These are phyloP conservation scores for Campylomormyrus numenius DNA, from an alignment of 2,113 vertebrate species.

Conservation along the genomic window DNA sequence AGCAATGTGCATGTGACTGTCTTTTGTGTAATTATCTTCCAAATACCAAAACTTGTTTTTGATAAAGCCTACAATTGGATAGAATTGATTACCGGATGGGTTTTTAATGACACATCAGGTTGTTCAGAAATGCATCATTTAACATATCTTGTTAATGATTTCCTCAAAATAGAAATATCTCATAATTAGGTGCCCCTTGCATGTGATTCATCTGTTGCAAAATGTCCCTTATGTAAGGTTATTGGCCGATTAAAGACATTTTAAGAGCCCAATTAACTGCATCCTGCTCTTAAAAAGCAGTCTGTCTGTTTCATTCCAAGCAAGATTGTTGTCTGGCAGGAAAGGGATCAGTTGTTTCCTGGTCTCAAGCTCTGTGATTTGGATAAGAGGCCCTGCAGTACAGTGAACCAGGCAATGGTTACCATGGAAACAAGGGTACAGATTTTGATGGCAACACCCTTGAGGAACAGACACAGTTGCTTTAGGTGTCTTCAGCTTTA, in stretches of 20 bases:
- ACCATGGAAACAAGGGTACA: constrained; percentile 1
- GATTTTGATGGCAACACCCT: neutral
- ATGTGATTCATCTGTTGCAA: neutral
- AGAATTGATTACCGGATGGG: neutral
- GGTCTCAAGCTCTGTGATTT: neutral
- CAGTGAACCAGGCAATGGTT: neutral
- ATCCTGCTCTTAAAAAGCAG: neutral
- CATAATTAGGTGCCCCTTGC: neutral
- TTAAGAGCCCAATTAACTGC: neutral
- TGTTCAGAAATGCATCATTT: neutral
- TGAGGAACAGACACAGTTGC: neutral
- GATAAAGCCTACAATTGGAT: neutral
- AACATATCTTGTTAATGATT: neutral
- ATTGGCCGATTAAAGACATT: neutral
- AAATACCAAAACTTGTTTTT: neutral
- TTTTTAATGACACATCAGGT: neutral
- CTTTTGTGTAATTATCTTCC: neutral
- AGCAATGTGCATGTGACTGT: neutral
- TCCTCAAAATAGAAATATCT: neutral
- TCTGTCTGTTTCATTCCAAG: neutral
- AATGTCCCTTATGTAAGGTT: neutral
- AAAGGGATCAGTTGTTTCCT: neutral
- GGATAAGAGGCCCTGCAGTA: neutral
- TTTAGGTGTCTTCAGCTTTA: neutral
- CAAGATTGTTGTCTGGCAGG: neutral